These are phyloP conservation scores for Colletes collaris DNA, from an alignment of 2,888 invertebrate species.

Conservation along the genomic window DNA sequence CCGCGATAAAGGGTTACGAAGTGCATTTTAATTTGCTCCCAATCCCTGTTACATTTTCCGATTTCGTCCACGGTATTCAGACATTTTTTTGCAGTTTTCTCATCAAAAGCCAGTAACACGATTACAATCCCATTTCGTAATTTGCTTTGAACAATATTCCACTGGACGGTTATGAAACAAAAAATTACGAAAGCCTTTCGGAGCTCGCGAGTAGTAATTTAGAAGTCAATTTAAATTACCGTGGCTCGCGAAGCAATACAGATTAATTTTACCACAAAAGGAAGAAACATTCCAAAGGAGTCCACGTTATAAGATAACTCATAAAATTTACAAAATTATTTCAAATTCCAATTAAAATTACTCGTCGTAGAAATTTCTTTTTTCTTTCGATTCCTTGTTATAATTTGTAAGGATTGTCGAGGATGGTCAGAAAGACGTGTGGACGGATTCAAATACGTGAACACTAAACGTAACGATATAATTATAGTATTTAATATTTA, in stretches of 20 bases:
- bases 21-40: conserved; percentile 18
- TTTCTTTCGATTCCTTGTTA: too few species aligned
- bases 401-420: too few species aligned
- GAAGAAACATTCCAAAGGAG: background rate
- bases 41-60: conserved; percentile 4
- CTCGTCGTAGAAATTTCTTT: too few species aligned
- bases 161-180: conserved; percentile 8
- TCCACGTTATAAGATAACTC: background rate
- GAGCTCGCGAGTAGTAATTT: conserved; percentile 2
- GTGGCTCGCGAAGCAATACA: background rate
- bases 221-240: conserved; percentile 5
- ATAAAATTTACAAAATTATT: too few species aligned
- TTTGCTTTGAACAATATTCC: conserved; percentile 15
- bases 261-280: background rate
- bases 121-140: conserved; percentile 4
- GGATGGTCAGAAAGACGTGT: too few species aligned
- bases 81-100: background rate
- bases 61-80: background rate
- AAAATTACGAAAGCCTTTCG: conserved; percentile 5
- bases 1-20: background rate
- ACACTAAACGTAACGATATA: too few species aligned
- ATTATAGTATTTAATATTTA: too few species aligned
- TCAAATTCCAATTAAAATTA: too few species aligned
- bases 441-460: too few species aligned
- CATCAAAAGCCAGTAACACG: conserved; percentile 11